Percentiles rank a stretch among this genome's conserved stretches.
Conservation (phyloP, 2,113 vertebrate genomes). For the Abramis brama region DNA sequence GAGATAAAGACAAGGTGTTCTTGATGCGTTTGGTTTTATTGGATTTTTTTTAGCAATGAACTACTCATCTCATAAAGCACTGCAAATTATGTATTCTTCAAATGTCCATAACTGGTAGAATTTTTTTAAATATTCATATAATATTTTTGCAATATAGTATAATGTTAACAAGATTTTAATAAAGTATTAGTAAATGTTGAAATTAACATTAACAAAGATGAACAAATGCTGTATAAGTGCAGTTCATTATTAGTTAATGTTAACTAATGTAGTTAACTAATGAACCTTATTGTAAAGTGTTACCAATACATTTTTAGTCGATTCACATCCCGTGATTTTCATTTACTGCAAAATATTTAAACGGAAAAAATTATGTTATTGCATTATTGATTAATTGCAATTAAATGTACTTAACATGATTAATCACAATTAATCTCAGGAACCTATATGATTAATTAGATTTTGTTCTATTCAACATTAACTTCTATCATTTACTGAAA, state of each 20-base stretch:
- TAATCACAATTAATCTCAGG: neutral
- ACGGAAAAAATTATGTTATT: neutral
- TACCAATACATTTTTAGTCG: too few species aligned
- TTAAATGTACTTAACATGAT: neutral
- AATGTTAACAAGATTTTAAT: too few species aligned
- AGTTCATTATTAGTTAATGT: too few species aligned
- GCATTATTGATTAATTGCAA: neutral
- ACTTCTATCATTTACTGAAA: neutral
- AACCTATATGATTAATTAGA: neutral
- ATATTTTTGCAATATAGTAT: too few species aligned
- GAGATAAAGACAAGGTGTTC: neutral
- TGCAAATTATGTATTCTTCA: neutral
- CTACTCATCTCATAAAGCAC: neutral
- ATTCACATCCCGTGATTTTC: neutral
- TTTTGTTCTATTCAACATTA: neutral
- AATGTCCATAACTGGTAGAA: neutral
- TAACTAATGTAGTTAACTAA: too few species aligned
- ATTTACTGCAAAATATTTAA: neutral
- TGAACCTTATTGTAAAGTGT: too few species aligned
- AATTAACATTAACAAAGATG: too few species aligned
- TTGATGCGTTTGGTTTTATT: neutral
- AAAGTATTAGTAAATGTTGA: too few species aligned
- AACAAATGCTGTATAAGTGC: too few species aligned
- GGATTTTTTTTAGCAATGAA: neutral
- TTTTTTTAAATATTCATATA: too few species aligned